A percentile compares a stretch with the other conserved stretches of the same genome.
phyloP scores from a whole-genome alignment of 2,888 invertebrate species.

The Meganola albula region DNA sequence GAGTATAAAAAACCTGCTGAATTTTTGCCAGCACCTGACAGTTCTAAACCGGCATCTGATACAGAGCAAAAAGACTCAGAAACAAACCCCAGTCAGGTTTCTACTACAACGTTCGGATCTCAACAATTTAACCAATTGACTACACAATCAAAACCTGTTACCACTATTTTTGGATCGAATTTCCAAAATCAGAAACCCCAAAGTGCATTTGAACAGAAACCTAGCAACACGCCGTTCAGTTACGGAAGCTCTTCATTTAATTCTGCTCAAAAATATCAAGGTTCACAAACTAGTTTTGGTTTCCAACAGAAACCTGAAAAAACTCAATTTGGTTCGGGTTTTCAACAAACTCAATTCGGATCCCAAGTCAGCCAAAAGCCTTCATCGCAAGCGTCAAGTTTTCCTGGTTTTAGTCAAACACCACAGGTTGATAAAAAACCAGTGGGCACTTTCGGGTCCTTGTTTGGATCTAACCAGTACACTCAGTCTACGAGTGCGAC shows the following conservation, averaged over 20 bases:
- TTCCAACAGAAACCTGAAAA: too few relatives aligned
- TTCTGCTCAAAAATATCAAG: too few relatives aligned
- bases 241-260: too few relatives aligned
- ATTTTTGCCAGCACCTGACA: conserved; percentile 32
- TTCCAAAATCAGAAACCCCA: conserved; percentile 11
- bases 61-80: conserved; percentile 5
- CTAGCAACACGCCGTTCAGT: too few relatives aligned
- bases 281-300: background rate
- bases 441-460: conserved; percentile 3
- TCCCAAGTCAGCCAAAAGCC: too few relatives aligned
- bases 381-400: too few relatives aligned
- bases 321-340: conserved; percentile 4
- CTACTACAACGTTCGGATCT: conserved; percentile 10
- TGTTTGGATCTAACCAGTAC: background rate
- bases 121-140: conserved; percentile 15
- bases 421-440: conserved; percentile 16
- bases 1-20: conserved; percentile 53
- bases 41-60: too few relatives aligned
- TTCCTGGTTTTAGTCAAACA: background rate
- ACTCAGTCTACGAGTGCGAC: background rate
- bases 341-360: background rate
- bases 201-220: too few relatives aligned
- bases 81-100: conserved; percentile 11
- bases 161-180: background rate
- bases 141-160: too few relatives aligned